Percentiles rank a stretch among this genome's conserved stretches.
Conservation (phyloP, 1,140 invertebrate genomes). For the Drosophila grimshawi region DNA sequence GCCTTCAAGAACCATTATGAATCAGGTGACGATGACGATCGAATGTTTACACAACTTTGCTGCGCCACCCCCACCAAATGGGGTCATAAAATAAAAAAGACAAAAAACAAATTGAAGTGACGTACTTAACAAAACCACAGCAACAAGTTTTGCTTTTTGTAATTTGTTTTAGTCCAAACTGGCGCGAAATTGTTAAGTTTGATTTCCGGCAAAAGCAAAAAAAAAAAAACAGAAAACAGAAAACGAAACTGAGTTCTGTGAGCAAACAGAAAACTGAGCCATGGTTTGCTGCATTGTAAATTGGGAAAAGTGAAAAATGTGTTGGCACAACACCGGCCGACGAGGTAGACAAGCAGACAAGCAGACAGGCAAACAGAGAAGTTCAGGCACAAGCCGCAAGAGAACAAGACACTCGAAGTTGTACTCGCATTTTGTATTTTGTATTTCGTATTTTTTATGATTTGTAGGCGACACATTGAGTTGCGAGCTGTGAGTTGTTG, state of each 20-base stretch:
- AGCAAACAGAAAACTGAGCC: constrained; percentile 37
- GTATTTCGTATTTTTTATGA: constrained; percentile 56
- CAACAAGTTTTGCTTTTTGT: constrained; percentile 24
- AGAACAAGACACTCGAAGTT: constrained; percentile 11
- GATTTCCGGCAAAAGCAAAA: constrained; percentile 59
- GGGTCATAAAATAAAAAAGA: constrained; percentile 60
- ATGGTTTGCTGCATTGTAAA: constrained; percentile 39
- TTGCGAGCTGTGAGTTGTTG: constrained; percentile 31
- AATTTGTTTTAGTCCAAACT: constrained; percentile 23
- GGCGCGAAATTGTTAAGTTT: constrained; percentile 53
- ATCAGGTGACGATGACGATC: constrained; percentile 73
- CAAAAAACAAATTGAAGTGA: constrained; percentile 25
- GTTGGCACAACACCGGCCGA: constrained; percentile 52
- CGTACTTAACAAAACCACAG: constrained; percentile 39
- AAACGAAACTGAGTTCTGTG: constrained; percentile 33
- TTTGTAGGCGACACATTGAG: constrained; percentile 83
- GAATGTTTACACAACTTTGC: constrained; percentile 63
- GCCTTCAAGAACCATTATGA: constrained; percentile 41
- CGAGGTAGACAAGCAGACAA: constrained; percentile 22
- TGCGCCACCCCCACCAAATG: constrained; percentile 67
- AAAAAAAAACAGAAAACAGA: constrained; percentile 7
- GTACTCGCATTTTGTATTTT: constrained; percentile 40
- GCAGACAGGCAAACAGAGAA: constrained; percentile 28
- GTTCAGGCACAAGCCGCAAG: constrained; percentile 5
- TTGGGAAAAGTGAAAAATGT: constrained; percentile 72